Percentiles rank a stretch among this genome's conserved stretches.
These are phyloP conservation scores for Protaetia brevitarsis DNA, from an alignment of 1,140 invertebrate genomes.

Conservation along the genomic window DNA sequence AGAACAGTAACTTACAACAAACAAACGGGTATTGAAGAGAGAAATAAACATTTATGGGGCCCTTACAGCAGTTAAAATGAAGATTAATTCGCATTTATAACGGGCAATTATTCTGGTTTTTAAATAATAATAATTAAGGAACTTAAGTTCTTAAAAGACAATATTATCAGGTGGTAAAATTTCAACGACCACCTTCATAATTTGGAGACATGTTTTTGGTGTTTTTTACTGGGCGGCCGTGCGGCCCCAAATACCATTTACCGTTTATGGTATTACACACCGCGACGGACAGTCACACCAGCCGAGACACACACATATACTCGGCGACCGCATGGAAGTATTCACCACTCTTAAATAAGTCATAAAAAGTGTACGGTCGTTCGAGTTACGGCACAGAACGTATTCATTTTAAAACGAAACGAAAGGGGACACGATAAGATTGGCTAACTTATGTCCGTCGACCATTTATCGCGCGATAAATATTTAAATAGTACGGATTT, in stretches of 20 bases:
- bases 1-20: too few species aligned
- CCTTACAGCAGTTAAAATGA: too few species aligned
- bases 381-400: neutral
- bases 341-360: constrained; percentile 16
- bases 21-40: too few species aligned
- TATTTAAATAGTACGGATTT: constrained; percentile 13
- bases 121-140: neutral
- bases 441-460: constrained; percentile 9
- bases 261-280: constrained; percentile 7
- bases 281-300: too few species aligned
- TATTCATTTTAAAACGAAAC: constrained; percentile 10
- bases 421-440: neutral
- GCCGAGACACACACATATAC: too few species aligned
- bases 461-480: neutral
- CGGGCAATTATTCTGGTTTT: neutral
- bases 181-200: constrained; percentile 1
- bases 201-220: constrained; percentile 2
- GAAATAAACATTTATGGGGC: neutral
- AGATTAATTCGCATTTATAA: too few species aligned
- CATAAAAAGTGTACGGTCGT: neutral
- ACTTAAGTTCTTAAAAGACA: neutral
- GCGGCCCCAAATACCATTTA: constrained; percentile 9
- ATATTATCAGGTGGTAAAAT: neutral
- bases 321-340: neutral
- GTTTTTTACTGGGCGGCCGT: neutral